Base-by-base conservation (phyloP, 2,113 vertebrate genomes). In the Maylandia zebra region DNA sequence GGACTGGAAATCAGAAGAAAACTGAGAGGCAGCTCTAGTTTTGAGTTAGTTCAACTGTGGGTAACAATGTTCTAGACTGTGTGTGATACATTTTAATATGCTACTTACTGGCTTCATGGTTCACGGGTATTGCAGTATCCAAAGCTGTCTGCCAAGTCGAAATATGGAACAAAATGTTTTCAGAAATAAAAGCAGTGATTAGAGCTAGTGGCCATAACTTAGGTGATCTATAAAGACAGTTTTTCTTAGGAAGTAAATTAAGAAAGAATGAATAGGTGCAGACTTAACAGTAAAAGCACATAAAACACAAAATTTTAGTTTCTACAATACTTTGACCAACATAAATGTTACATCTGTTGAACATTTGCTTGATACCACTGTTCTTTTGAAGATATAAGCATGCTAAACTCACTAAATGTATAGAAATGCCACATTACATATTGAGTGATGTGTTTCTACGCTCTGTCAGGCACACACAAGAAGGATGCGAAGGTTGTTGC, bases 11-110 rank as follows among this genome's bases (percentile, higher is more conserved):
- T 66, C 34, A 69, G n/a, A 27, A 74, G 66, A 2, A 43, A 74
- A 74, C 7, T 74, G 66, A 45, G 12, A 69, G n/a, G n/a, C n/a
- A 71, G 5, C 38, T 66, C 1, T 66, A n/a, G 61, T 66, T 66
- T 71, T 43, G 22, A 71, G n/a, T 74, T 74, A 45, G 66, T 74
- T 74, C 22, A 74, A 16, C n/a, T 74, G 66, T 7, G 66, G 38
- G 13, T 74, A 74, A 45, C 38, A 16, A 16, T 74, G 66, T 74
- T 74, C 38, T 74, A 27, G 38, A 74, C 12, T 3, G n/a, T 45
- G 8, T 27, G 12, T 3, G 38, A 43, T 71, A 24, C 66, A 43
- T 43, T 71, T 43, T 71, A 45, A 45, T 74, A 74, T 74, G 38
- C 38, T 74, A 74, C 8, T 74, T 17, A 48, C 22, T 17, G 22